These are phyloP conservation scores for Halesus radiatus DNA, from an alignment of 1,140 invertebrate species.

Conservation along the genomic window DNA sequence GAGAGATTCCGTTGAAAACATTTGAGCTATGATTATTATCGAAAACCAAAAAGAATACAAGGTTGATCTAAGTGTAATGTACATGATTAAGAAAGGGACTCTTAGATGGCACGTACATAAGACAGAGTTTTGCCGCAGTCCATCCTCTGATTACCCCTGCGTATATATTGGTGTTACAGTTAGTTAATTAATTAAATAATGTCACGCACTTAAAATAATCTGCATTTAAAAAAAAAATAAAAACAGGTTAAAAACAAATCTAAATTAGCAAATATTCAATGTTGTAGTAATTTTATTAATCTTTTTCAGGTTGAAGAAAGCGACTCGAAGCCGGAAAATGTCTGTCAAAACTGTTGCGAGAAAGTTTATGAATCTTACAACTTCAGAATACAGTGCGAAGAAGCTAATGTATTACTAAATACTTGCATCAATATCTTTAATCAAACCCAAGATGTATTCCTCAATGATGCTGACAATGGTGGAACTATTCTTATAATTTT, in stretches of 20 bases:
- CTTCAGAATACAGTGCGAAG: constrained; percentile 50
- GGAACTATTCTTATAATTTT: constrained; percentile 48
- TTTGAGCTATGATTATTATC: no score
- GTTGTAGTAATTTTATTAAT: neutral
- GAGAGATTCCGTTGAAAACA: no score
- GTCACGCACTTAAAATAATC: no score
- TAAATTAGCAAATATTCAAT: neutral
- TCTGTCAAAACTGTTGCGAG: constrained; percentile 46
- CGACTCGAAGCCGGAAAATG: constrained; percentile 43
- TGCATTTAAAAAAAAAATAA: no score
- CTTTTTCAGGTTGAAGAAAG: constrained; percentile 43
- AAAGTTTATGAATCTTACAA: constrained; percentile 46
- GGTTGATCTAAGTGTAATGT: no score
- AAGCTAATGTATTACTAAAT: constrained; percentile 43
- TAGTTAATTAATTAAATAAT: no score
- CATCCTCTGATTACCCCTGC: no score
- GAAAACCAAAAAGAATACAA: no score
- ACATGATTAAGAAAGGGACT: no score
- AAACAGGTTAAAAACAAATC: neutral
- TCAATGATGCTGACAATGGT: constrained; percentile 18
- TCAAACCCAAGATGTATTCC: constrained; percentile 17
- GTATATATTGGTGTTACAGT: no score
- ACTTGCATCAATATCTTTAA: constrained; percentile 39
- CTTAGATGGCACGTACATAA: no score
- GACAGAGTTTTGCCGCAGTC: no score